phyloP scores from a whole-genome alignment of 2,888 invertebrate species.

The Ennomos quercinarius region DNA sequence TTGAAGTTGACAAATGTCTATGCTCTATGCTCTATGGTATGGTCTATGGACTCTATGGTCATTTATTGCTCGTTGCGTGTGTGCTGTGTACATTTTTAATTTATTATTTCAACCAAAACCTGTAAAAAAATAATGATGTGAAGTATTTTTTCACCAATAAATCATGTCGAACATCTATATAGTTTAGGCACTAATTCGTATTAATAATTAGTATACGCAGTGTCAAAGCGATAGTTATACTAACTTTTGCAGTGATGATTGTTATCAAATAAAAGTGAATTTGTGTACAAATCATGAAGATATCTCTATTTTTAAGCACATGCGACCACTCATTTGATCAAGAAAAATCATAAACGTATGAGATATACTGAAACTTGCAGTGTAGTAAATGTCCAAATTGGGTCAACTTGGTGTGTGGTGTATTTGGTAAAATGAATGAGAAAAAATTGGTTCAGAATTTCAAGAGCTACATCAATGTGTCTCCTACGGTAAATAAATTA shows the following conservation, averaged over 20 bases:
- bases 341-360: constrained; percentile 31
- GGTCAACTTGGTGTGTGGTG: constrained; percentile 63
- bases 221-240: constrained; percentile 4
- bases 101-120: too few species aligned
- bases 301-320: constrained; percentile 56
- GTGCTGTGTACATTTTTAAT: too few species aligned
- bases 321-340: constrained; percentile 27
- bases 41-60: too few species aligned
- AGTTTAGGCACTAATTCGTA: not conserved
- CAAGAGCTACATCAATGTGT: constrained; percentile 84
- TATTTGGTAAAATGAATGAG: constrained; percentile 81
- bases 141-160: too few species aligned
- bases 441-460: constrained; percentile 83
- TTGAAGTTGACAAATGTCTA: too few species aligned
- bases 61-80: too few species aligned
- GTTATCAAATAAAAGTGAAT: constrained; percentile 70
- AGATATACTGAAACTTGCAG: constrained; percentile 42
- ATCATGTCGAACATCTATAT: not conserved
- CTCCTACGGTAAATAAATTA: constrained; percentile 63
- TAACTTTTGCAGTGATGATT: constrained; percentile 58
- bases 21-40: constrained; percentile 20
- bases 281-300: constrained; percentile 68
- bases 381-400: constrained; percentile 57
- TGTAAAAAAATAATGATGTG: too few species aligned
- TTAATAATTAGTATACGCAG: not conserved